Conservation (phyloP, 2,888 invertebrate species). For the Drosophila koepferae region DNA sequence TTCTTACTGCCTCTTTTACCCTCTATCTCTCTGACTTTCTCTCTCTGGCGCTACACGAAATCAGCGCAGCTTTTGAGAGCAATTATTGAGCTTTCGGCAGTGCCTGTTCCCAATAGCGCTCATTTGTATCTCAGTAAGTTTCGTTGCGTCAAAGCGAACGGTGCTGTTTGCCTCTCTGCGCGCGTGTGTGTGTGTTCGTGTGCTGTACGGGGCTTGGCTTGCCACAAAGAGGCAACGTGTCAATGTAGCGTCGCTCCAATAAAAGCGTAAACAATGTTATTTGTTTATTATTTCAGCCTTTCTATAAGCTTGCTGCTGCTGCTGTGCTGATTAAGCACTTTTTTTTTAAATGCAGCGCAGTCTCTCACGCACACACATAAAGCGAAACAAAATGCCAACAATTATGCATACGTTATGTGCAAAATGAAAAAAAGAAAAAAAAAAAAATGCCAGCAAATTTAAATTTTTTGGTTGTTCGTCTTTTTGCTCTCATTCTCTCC, state of each 20-base stretch:
- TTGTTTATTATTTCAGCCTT: conserved; percentile 49
- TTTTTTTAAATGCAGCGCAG: conserved; percentile 54
- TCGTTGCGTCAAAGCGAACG: conserved; percentile 53
- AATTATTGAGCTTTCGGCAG: conserved; percentile 53
- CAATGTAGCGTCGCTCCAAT: conserved; percentile 50
- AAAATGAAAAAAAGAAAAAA: conserved; percentile 22
- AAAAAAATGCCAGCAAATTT: conserved; percentile 64
- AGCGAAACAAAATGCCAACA: conserved; percentile 15
- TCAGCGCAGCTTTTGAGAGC: conserved; percentile 36
- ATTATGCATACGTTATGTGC: conserved; percentile 17
- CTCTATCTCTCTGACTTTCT: background rate
- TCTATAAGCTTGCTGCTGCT: conserved; percentile 5
- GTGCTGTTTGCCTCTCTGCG: conserved; percentile 39
- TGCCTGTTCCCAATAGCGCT: conserved; percentile 23
- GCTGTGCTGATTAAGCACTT: conserved; percentile 51
- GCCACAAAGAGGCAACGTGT: conserved; percentile 74
- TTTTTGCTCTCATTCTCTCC: conserved; percentile 23
- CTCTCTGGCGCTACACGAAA: background rate
- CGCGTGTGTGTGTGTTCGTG: conserved; percentile 21
- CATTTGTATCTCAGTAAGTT: conserved; percentile 51
- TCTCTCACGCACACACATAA: conserved; percentile 10
- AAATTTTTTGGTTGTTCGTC: conserved; percentile 47
- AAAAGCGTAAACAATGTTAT: conserved; percentile 71
- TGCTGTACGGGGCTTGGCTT: conserved; percentile 58
- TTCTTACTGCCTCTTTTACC: background rate